Percentiles rank a stretch among this genome's conserved stretches.
Evolutionary conservation across 1,140 invertebrate genomes (phyloP).

Genomic region (Drosophila nebulosa): DNA sequence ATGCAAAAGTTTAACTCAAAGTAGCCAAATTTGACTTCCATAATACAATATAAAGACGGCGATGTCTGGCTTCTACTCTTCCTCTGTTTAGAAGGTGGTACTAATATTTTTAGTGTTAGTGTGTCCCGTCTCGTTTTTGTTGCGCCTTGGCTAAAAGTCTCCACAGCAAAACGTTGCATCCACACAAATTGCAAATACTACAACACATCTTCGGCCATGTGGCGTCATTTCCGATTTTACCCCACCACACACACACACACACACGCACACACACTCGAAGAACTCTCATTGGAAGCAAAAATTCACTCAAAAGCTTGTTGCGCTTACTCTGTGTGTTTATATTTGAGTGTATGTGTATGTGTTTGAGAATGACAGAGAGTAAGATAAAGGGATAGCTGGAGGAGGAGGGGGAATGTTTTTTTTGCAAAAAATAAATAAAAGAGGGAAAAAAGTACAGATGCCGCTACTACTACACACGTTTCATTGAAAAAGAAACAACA

Average conservation of each 20-base stretch:
- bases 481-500: slow-evolving; percentile 68
- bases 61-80: no score
- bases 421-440: slow-evolving; percentile 14
- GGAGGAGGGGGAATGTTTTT: slow-evolving; percentile 28
- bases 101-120: slow-evolving; percentile 21
- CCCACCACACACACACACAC: slow-evolving; percentile 24
- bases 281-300: slow-evolving; percentile 11
- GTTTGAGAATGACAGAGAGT: slow-evolving; percentile 20
- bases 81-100: no score
- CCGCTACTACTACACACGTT: slow-evolving; percentile 70
- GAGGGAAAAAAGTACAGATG: slow-evolving; percentile 69
- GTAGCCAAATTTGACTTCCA: no score
- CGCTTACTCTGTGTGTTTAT: slow-evolving; percentile 26
- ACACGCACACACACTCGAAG: not conserved
- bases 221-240: slow-evolving; percentile 75
- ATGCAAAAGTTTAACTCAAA: no score
- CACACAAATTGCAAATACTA: slow-evolving; percentile 35
- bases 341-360: not conserved
- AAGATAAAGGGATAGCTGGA: slow-evolving; percentile 5
- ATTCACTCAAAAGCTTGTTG: slow-evolving; percentile 75
- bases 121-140: slow-evolving; percentile 6
- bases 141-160: slow-evolving; percentile 67
- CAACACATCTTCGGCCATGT: slow-evolving; percentile 32
- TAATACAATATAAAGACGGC: no score
- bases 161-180: slow-evolving; percentile 48